Percentiles rank a stretch among this genome's conserved stretches.
Conservation (phyloP, 2,113 vertebrate genomes). For the Brachyhypopomus gauderio region DNA sequence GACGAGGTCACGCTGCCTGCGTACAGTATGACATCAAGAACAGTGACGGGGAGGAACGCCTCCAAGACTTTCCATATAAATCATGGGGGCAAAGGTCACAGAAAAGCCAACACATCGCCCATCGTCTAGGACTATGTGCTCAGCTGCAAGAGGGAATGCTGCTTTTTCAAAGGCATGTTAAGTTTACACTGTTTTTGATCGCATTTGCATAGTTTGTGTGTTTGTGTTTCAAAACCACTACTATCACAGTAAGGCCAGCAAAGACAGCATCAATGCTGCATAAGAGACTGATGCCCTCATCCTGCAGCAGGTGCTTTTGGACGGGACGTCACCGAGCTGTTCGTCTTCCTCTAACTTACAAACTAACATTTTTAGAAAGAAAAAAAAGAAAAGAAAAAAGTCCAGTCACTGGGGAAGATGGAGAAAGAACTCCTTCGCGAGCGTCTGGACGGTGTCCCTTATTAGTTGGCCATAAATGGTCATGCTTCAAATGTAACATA, state of each 20-base stretch:
- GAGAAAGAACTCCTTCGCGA: slow-evolving; percentile 7
- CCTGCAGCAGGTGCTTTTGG: slow-evolving; percentile 2
- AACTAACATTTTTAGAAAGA: background rate
- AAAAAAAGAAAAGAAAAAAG: slow-evolving; percentile 19
- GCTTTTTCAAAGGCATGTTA: background rate
- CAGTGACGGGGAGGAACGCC: slow-evolving; percentile 31
- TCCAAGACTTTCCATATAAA: slow-evolving; percentile 54
- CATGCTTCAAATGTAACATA: background rate
- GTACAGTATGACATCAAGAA: slow-evolving; percentile 50
- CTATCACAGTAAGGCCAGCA: background rate
- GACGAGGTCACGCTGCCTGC: slow-evolving; percentile 47
- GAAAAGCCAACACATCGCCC: background rate
- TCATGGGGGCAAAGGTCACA: slow-evolving; percentile 48
- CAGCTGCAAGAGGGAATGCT: background rate
- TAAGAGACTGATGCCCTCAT: background rate
- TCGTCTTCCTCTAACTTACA: slow-evolving; percentile 34
- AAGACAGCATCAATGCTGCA: background rate
- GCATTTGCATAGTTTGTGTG: background rate
- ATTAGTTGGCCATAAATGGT: slow-evolving; percentile 44
- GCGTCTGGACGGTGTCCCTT: slow-evolving; percentile 9
- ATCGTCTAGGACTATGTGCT: background rate
- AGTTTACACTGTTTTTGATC: background rate
- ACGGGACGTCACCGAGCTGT: slow-evolving; percentile 2
- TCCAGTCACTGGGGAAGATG: background rate
- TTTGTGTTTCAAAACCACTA: background rate